A percentile compares a stretch with the other conserved stretches of the same genome.
These are phyloP conservation scores for Chrysoperla carnea DNA, from an alignment of 1,140 invertebrate species.

Conservation along the genomic window DNA sequence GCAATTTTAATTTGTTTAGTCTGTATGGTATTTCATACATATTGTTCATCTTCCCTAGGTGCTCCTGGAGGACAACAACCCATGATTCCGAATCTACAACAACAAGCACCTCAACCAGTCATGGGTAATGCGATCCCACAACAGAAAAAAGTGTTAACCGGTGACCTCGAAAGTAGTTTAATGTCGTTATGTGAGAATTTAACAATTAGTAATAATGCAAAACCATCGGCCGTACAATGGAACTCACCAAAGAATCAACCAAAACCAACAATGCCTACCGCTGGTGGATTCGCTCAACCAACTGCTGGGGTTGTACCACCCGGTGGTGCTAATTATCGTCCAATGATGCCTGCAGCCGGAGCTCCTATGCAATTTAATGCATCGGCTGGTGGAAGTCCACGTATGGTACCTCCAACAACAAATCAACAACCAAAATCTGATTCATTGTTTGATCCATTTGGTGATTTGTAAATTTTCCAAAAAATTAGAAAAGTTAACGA, in stretches of 20 bases:
- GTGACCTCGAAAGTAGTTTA: slow-evolving; percentile 81
- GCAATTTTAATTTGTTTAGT: no score
- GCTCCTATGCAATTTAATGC: slow-evolving; percentile 4
- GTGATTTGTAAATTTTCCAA: slow-evolving; percentile 13
- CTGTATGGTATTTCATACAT: no score
- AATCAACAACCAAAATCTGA: slow-evolving; percentile 6
- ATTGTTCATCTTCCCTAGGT: no score
- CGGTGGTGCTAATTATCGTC: slow-evolving; percentile 51
- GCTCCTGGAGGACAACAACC: not conserved
- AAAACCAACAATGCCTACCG: slow-evolving; percentile 46
- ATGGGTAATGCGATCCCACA: slow-evolving; percentile 22
- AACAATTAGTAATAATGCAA: slow-evolving; percentile 61
- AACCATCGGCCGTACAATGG: slow-evolving; percentile 46
- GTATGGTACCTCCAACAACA: slow-evolving; percentile 8
- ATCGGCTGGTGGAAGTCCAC: slow-evolving; percentile 11
- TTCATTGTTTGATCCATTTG: slow-evolving; percentile 22
- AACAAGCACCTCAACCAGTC: slow-evolving; percentile 18
- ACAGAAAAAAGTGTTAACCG: slow-evolving; percentile 58
- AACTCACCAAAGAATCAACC: slow-evolving; percentile 75
- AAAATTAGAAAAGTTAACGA: no score
- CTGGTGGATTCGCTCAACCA: slow-evolving; percentile 60
- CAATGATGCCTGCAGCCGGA: slow-evolving; percentile 38
- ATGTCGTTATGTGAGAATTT: slow-evolving; percentile 82
- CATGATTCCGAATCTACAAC: slow-evolving; percentile 1
- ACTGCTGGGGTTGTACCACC: slow-evolving; percentile 54